Conservation (phyloP, 2,888 invertebrate species). For the Drosophila anceps region DNA sequence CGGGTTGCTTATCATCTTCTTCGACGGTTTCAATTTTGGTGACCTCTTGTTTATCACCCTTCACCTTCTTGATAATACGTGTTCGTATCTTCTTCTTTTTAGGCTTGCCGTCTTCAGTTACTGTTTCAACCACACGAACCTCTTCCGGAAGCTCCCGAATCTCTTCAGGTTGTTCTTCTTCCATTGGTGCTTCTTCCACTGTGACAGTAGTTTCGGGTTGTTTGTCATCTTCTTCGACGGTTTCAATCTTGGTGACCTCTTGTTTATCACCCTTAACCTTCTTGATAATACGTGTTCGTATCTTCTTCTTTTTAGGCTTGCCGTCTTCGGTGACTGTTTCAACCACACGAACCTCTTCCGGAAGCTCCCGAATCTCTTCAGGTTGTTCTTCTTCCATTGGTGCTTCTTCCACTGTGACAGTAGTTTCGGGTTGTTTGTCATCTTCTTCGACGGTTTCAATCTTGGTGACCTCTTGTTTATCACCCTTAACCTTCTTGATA, state of each 20-base stretch:
- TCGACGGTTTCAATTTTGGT: constrained; percentile 11
- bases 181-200: constrained; percentile 2
- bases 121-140: not conserved
- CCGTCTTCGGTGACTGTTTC: constrained; percentile 1
- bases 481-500: constrained; percentile 9
- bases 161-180: constrained; percentile 3
- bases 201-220: constrained; percentile 8
- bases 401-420: constrained; percentile 1
- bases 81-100: constrained; percentile 9
- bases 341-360: constrained; percentile 1
- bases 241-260: constrained; percentile 15
- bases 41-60: constrained; percentile 7
- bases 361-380: constrained; percentile 1
- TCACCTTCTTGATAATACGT: constrained; percentile 9
- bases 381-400: not conserved
- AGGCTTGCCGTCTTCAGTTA: not conserved
- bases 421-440: constrained; percentile 7
- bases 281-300: constrained; percentile 2
- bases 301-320: constrained; percentile 7
- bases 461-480: constrained; percentile 10
- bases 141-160: not conserved
- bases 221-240: constrained; percentile 9
- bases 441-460: constrained; percentile 10
- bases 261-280: constrained; percentile 6
- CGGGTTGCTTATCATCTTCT: constrained; percentile 6